phyloP scores from a whole-genome alignment of 2,888 invertebrate genomes.

The Idaea straminata region DNA sequence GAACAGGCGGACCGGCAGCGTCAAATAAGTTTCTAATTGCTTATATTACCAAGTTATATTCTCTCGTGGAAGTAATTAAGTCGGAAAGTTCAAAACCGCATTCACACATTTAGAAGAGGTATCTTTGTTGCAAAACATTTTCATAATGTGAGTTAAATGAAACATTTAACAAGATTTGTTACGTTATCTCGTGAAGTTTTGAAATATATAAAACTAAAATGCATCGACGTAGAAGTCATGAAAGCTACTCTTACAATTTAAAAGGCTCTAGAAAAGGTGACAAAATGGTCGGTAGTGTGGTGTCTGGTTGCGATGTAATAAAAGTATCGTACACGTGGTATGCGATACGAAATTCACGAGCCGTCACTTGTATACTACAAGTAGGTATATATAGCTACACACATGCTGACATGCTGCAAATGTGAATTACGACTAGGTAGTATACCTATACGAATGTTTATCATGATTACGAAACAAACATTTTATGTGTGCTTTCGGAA shows the following conservation, averaged over 20 bases:
- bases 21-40: slow-evolving; percentile 81
- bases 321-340: slow-evolving; percentile 48
- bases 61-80: slow-evolving; percentile 76
- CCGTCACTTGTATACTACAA: slow-evolving; percentile 26
- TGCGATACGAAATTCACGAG: slow-evolving; percentile 23
- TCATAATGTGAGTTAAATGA: slow-evolving; percentile 31
- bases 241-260: slow-evolving; percentile 59
- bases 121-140: slow-evolving; percentile 9
- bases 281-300: slow-evolving; percentile 52
- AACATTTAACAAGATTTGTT: slow-evolving; percentile 45
- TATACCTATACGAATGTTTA: slow-evolving; percentile 7
- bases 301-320: slow-evolving; percentile 45
- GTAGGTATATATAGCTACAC: slow-evolving; percentile 4
- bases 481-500: slow-evolving; percentile 20
- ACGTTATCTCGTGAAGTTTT: slow-evolving; percentile 47
- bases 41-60: slow-evolving; percentile 80
- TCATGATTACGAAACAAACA: slow-evolving; percentile 19
- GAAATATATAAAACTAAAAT: slow-evolving; percentile 31
- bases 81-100: slow-evolving; percentile 67
- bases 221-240: slow-evolving; percentile 62
- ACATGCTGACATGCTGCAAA: slow-evolving; percentile 16
- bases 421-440: slow-evolving; percentile 15
- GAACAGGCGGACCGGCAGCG: slow-evolving; percentile 74
- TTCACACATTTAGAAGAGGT: slow-evolving; percentile 51
- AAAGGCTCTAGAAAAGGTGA: slow-evolving; percentile 62